Evolutionary conservation across 1,140 invertebrate genomes (phyloP), one percentile per base, ranked within the genome.

Genomic region (Drosophila pandora): DNA sequence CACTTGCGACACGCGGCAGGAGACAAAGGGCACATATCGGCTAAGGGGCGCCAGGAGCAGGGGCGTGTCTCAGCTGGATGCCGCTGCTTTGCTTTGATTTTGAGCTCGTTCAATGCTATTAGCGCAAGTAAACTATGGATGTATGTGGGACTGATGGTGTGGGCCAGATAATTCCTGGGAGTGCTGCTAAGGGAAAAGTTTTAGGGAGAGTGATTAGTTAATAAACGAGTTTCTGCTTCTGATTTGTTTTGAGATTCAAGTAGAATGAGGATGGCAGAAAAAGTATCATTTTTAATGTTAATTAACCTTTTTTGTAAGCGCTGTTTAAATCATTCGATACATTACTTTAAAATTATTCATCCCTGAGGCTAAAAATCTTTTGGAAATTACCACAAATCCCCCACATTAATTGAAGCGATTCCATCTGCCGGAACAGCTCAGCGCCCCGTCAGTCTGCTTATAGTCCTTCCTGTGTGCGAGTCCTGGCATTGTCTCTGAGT

Each of bases 81-180:
- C 32, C 59, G 45, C 39, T 63, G 56, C 75, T 80, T 80, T 76
- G 77, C 75, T 80, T 80, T 76, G 77, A 80, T 72, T 87, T 87
- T 50, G 53, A 76, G 67, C 52, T 79, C 62, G 67, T 65, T 76
- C 75, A 79, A 82, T 83, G 75, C 75, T 65, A 87, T 88, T 87
- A 87, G 72, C 58, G 55, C 83, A 68, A 87, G 82, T 76, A 76
- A 87, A 88, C 79, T 75, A 88, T 61, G 45, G 45, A 37, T 43
- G 13, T 21, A 21, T 21, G 34, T 12, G 10, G 10, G 12, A 3
- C 10, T 45, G 56, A 55, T 37, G 50, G 68, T 48, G 50, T 23
- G 28, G 13, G 69, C 10, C 34, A 28, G 45, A 62, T 48, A 55
- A 28, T 17, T 8, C 22, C 28, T 10, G 17, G 43, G 5, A 43